Evolutionary conservation across 1,140 invertebrate genomes (phyloP), one percentile per base, ranked within the genome.

Genomic region (Drosophila pruinosa): DNA sequence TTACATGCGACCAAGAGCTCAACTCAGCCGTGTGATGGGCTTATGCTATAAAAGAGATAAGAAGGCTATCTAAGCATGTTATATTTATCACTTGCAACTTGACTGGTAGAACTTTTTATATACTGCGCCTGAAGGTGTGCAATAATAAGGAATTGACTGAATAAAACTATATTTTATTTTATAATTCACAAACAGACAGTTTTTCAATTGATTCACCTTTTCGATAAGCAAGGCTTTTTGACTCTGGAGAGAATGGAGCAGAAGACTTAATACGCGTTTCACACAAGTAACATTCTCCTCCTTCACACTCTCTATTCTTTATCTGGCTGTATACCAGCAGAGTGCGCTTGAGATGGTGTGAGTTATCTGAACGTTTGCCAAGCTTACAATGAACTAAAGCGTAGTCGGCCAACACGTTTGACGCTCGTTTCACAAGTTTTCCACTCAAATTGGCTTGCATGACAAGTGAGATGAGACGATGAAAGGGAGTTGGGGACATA

Each of bases 361-460:
- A 69, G 54, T 73, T 77, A 69, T 41, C 56, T 56, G 67, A 45
- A 53, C 77, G 62, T 81, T 72, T 80, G 78, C 41, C 63, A 52
- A 59, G 71, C 61, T 79, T 39, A 75, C 61, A 71, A 61, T 58
- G 61, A 71, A 43, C 53, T 41, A 43, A 52, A 62, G 71, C 65
- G 78, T 39, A 39, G 47, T 2, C 34, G 31, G 36, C 14, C 14
- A 12, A 12, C 28, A 57, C 56, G 75, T 68, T 57, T 67, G 69
- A 10, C 63, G 50, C 39, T 70, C 78, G 58, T 48, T 62, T 75
- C 59, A 41, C 67, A 72, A 72, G 80, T 59, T 75, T 83, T 80
- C 53, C 75, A 53, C 69, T 69, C 39, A 31, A 62, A 39, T 61
- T 57, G 36, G 24, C 58, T 58, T 57, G 52, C 62, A 26, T 56